Conservation (phyloP, 2,113 vertebrate genomes). For the Microtus oregoni region DNA sequence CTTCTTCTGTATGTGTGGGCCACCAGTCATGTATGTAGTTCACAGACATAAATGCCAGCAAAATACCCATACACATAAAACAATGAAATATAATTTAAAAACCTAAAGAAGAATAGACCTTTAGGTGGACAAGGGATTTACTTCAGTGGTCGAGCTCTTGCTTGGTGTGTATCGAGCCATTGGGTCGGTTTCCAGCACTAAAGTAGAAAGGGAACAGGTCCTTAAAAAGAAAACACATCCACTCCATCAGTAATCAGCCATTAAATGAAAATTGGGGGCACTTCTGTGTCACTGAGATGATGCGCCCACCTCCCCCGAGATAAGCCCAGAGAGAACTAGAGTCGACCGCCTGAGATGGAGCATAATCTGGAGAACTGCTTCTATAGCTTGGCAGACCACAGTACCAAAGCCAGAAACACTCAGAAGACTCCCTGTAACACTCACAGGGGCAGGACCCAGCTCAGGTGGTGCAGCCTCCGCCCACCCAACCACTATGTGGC, state of each 20-base stretch:
- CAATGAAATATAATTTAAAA: background rate
- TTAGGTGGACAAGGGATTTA: background rate
- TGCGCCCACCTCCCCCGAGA: background rate
- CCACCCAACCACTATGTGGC: background rate
- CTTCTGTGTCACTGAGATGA: constrained; percentile 65
- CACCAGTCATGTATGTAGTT: background rate
- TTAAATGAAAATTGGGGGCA: background rate
- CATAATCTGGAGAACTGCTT: constrained; percentile 5
- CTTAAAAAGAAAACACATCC: background rate
- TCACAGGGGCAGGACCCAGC: background rate
- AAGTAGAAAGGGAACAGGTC: background rate
- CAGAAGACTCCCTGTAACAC: background rate
- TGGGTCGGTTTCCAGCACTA: background rate
- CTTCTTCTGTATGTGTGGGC: background rate
- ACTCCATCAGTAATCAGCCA: background rate
- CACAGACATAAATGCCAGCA: background rate
- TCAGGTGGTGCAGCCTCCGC: fast-evolving
- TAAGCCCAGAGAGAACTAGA: constrained; percentile 61
- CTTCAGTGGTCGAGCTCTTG: background rate
- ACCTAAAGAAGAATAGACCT: background rate
- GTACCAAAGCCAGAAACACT: background rate
- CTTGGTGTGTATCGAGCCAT: background rate
- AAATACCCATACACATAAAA: background rate
- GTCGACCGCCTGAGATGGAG: constrained; percentile 48
- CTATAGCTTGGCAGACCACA: background rate